Conservation (phyloP, 2,888 invertebrate species). For the Ormia ochracea region DNA sequence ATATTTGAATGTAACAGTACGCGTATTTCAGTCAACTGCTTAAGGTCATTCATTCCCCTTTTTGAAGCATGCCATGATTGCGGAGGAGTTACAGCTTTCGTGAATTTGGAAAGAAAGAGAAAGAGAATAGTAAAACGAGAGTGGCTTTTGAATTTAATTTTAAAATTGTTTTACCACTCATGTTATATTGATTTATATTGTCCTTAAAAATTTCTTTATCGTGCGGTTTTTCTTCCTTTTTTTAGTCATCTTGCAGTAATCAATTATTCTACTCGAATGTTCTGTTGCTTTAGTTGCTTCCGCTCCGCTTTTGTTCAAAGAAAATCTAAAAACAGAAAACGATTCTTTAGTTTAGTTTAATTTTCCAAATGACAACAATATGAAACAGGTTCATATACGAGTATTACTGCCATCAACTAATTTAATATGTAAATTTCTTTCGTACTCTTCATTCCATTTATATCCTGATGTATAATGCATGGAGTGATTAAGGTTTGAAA, state of each 20-base stretch:
- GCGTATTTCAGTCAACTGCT: conserved; percentile 1
- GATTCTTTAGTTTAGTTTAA: conserved; percentile 24
- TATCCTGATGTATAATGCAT: conserved; percentile 43
- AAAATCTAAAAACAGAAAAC: not conserved
- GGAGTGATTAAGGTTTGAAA: conserved; percentile 34
- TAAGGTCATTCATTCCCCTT: too few species aligned
- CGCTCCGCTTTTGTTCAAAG: not conserved
- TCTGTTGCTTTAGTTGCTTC: not conserved
- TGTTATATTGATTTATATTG: not conserved
- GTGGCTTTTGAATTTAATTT: not conserved
- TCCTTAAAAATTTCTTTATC: not conserved
- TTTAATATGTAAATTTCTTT: conserved; percentile 57
- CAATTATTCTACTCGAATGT: conserved; percentile 35
- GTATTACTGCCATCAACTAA: conserved; percentile 54
- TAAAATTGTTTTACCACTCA: not conserved
- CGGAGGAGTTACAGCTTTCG: too few species aligned
- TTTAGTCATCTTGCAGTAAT: not conserved
- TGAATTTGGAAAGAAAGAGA: too few species aligned
- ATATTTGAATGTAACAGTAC: not conserved
- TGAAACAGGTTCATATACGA: conserved; percentile 50
- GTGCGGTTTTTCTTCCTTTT: not conserved
- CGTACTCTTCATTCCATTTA: not conserved
- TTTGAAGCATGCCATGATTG: too few species aligned
- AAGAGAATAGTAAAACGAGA: too few species aligned
- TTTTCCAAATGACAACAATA: conserved; percentile 53